phyloP scores from a whole-genome alignment of 2,797 vertebrate species.

The Pteronotus mesoamericanus region DNA sequence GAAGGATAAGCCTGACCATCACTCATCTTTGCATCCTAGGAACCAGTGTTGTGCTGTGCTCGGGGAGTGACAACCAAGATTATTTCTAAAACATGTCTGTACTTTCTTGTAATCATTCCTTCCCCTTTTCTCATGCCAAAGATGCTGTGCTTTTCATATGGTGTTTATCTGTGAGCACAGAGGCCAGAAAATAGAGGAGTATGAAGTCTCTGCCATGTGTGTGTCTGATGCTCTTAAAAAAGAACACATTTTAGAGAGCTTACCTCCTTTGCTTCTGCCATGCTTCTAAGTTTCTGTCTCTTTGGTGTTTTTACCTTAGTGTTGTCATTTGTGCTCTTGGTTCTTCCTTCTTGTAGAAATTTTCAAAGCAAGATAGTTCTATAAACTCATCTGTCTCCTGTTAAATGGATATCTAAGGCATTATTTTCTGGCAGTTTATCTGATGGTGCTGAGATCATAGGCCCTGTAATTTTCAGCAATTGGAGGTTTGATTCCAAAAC shows the following conservation, averaged over 20 bases:
- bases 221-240: constrained; percentile 61
- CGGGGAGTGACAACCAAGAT: neutral
- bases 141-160: neutral
- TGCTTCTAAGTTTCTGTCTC: constrained; percentile 33
- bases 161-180: neutral
- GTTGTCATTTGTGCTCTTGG: neutral
- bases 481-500: constrained; percentile 35
- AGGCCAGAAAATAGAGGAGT: constrained; percentile 46
- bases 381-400: constrained; percentile 12
- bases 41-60: neutral
- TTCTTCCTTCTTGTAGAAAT: constrained; percentile 43
- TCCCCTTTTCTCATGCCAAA: neutral
- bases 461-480: constrained; percentile 45
- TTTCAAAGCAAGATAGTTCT: constrained; percentile 60
- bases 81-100: constrained; percentile 28
- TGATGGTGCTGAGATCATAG: constrained; percentile 50
- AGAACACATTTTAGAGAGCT: constrained; percentile 10
- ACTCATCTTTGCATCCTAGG: neutral
- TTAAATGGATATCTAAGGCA: constrained; percentile 56
- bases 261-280: constrained; percentile 32
- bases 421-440: constrained; percentile 63
- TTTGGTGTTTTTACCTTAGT: neutral
- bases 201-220: neutral
- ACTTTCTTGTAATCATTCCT: neutral
- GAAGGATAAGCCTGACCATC: neutral